Conservation (phyloP, 2,113 vertebrate species). For the Atlantisia rogersi region DNA sequence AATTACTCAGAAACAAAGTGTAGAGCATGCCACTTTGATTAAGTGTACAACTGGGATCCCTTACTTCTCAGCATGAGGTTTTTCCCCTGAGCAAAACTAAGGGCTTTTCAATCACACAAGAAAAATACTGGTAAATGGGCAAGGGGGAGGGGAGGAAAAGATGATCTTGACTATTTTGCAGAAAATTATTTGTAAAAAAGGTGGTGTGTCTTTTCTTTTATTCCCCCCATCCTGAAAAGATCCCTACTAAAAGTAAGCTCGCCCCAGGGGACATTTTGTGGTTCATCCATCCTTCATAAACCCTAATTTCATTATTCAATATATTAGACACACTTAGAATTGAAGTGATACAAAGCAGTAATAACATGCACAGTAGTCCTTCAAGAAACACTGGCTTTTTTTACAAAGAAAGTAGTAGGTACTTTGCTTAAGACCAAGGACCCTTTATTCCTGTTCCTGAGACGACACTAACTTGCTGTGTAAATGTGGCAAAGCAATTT, state of each 20-base stretch:
- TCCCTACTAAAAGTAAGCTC: not conserved
- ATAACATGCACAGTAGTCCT: not conserved
- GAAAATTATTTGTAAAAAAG: not conserved
- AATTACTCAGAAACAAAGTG: constrained; percentile 51
- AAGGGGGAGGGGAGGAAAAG: not conserved
- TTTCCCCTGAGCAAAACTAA: constrained; percentile 21
- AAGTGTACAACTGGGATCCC: constrained; percentile 45
- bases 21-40: constrained; percentile 52
- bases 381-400: not conserved
- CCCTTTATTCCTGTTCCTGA: not conserved
- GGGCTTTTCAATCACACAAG: constrained; percentile 1
- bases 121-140: not conserved
- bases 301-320: constrained; percentile 37
- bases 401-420: not conserved
- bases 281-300: constrained; percentile 4
- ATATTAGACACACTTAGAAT: not conserved
- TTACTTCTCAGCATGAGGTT: constrained; percentile 38
- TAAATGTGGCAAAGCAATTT: not conserved
- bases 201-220: not conserved
- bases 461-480: not conserved
- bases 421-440: not conserved
- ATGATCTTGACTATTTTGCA: not conserved
- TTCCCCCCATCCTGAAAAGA: not conserved
- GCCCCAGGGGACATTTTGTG: not conserved
- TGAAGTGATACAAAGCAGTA: not conserved